Conservation (phyloP, 2,113 vertebrate genomes). For the Archocentrus centrarchus region DNA sequence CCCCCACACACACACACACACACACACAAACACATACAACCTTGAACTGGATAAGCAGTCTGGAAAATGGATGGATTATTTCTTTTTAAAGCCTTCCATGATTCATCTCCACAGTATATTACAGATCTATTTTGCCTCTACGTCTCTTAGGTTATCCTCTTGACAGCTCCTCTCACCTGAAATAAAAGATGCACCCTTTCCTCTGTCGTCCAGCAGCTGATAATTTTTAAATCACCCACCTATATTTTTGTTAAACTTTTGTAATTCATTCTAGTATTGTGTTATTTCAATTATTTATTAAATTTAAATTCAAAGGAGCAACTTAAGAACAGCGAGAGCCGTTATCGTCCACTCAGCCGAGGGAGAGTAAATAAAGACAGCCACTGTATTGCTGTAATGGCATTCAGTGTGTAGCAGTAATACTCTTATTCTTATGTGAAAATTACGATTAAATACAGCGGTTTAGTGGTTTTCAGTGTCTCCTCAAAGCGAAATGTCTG, state of each 20-base stretch:
- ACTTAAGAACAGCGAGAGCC: neutral
- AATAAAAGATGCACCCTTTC: neutral
- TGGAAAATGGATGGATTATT: neutral
- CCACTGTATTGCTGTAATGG: conserved; percentile 10
- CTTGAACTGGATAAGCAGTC: neutral
- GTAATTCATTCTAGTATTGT: neutral
- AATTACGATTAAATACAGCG: neutral
- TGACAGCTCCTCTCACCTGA: neutral
- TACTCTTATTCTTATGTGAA: conserved; percentile 11
- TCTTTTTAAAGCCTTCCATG: neutral
- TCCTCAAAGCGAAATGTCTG: neutral
- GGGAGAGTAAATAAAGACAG: conserved; percentile 27
- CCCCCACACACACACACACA: no score
- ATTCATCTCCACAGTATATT: neutral
- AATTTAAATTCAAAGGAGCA: conserved; percentile 2
- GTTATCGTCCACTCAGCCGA: neutral
- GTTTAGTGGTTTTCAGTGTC: neutral
- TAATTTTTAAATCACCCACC: neutral
- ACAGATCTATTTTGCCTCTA: neutral
- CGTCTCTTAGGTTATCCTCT: neutral
- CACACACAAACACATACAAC: no score
- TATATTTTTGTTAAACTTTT: neutral
- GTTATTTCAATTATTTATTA: neutral
- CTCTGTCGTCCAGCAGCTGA: neutral
- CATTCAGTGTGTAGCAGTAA: neutral